Evolutionary conservation across 2,797 vertebrate genomes (phyloP), one percentile per base, ranked within the genome.

Genomic region (Anguilla pacifica): DNA sequence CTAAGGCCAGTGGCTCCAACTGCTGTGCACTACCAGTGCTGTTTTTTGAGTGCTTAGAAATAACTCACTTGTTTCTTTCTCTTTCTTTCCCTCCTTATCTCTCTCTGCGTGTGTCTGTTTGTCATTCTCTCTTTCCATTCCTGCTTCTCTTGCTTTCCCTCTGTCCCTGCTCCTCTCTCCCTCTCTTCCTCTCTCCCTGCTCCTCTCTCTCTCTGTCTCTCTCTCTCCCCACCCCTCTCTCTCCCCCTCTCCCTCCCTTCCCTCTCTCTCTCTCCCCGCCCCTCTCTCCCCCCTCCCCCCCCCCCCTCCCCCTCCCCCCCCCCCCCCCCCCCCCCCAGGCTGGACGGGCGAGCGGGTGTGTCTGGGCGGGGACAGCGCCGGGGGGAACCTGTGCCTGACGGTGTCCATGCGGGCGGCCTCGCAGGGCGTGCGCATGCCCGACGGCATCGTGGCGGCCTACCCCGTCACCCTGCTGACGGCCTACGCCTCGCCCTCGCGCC

Each of bases 351-450:
- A 98, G 90, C 95, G 94, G 6, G 96, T 99, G 84, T 98, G 98
- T 90, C 94, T 99, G 85, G 97, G 96, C 0, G 98, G 98, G 0
- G 97, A 98, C 96, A 98, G 98, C 0, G 98, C 98, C 0, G 98
- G 98, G 0, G 98, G 98, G 25, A 99, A 99, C 91, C 95, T 99
- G 86, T 97, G 96, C 92, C 85, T 99, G 91, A 97, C 98, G 0
- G 96, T 97, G 67, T 96, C 96, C 2, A 96, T 99, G 93, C 96
- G 97, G 0, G 98, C 97, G 0, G 97, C 96, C 2, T 96, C 97
- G 85, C 96, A 96, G 0, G 98, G 98, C 0, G 95, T 99, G 28
- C 95, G 97, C 6, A 93, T 97, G 92, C 98, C 98, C 5, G 96
- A 98, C 25, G 98, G 97, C 86, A 95, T 99, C 25, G 96, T 98